Evolutionary conservation across 1,140 invertebrate species (phyloP).

Genomic region (Euborellia annulipes): DNA sequence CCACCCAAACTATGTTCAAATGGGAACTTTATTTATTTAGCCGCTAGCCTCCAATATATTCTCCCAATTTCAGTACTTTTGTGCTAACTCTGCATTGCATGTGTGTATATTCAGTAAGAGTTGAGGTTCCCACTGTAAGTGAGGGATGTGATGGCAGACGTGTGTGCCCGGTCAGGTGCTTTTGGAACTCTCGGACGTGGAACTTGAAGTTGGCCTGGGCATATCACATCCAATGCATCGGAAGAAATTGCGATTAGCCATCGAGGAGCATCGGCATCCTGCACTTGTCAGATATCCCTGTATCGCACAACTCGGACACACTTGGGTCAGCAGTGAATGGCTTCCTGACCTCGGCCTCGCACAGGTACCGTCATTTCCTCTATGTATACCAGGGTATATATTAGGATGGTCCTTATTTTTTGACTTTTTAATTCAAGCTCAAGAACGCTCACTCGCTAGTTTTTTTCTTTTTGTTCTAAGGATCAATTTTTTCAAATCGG

Average conservation of each 20-base stretch:
- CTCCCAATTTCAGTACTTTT: no score
- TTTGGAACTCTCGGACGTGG: slow-evolving; percentile 73
- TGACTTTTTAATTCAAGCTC: no score
- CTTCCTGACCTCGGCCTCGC: slow-evolving; percentile 75
- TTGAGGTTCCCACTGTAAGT: not conserved
- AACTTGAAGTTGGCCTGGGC: slow-evolving; percentile 72
- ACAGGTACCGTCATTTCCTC: no score
- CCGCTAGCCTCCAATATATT: no score
- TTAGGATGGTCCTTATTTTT: no score
- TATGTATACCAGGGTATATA: no score
- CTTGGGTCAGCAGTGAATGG: slow-evolving; percentile 86
- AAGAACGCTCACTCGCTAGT: no score
- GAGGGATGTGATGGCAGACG: not conserved
- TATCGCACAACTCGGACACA: slow-evolving; percentile 70
- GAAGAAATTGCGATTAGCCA: slow-evolving; percentile 82
- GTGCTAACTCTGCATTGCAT: no score
- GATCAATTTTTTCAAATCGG: no score
- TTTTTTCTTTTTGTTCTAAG: no score
- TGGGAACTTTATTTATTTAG: no score
- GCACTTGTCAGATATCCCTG: slow-evolving; percentile 70
- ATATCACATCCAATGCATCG: slow-evolving; percentile 80
- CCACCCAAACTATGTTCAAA: no score
- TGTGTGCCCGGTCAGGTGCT: slow-evolving; percentile 44
- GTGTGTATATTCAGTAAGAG: not conserved
- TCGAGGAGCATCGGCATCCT: slow-evolving; percentile 79